A percentile compares a stretch with the other conserved stretches of the same genome.
Conservation (phyloP, 2,113 vertebrate species). For the Saimiri boliviensis region DNA sequence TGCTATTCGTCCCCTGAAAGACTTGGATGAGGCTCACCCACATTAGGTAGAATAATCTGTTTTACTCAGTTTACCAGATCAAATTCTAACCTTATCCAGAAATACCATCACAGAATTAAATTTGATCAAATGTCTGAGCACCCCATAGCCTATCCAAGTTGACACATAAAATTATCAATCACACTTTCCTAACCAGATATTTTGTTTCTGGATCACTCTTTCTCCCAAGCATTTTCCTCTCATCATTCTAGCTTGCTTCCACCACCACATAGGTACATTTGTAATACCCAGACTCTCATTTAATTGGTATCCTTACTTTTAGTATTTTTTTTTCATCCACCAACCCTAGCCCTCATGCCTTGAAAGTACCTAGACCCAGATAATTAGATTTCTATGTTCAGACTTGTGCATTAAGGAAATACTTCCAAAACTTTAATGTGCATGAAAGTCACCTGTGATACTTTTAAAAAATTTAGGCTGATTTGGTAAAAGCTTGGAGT, state of each 20-base stretch:
- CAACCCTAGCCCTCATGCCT: neutral
- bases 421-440: neutral
- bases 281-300: neutral
- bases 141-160: neutral
- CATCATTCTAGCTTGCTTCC: neutral
- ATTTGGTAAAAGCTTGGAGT: neutral
- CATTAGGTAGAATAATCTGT: neutral
- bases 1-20: neutral
- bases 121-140: neutral
- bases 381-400: neutral
- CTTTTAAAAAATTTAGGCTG: neutral
- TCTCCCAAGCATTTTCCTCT: neutral
- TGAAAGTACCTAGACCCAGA: neutral
- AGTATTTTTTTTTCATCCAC: neutral
- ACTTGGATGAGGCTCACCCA: neutral
- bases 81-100: neutral
- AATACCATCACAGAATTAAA: neutral
- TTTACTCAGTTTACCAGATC: neutral
- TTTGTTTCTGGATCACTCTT: neutral
- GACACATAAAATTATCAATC: neutral
- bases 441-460: neutral
- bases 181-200: neutral
- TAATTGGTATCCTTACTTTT: neutral
- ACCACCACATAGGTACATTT: neutral
- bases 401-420: neutral